Base-by-base conservation (phyloP, 2,888 invertebrate genomes). In the Leucophenga maculata region DNA sequence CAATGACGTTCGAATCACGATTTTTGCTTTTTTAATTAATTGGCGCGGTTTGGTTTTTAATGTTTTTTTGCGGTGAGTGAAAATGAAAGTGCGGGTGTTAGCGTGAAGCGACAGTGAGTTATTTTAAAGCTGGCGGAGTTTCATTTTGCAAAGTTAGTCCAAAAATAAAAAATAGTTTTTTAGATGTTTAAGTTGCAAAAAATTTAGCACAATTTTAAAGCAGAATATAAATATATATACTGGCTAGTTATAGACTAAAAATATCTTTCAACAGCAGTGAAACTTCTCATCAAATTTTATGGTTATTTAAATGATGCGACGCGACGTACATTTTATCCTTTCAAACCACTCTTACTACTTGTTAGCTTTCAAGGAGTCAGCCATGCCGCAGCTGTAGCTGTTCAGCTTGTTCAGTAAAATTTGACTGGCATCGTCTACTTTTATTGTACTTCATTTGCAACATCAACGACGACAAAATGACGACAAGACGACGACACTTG, bases 251-350 rank as follows among this genome's bases (percentile, higher is more conserved):
- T 39, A 39, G 11, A 39, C 8, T 39, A 26, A 26, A 26, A 26
- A 26, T 26, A 26, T 8, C 11, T 50, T 50, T n/a, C 8, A 16
- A 18, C 3, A 44, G 11, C 13, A 3, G 16, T 74, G 60, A 16
- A 11, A 77, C 75, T 80, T 80, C 82, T 83, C 83, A 83, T 85
- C 85, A 85, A 84, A 85, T 85, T 85, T 86, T 86, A 85, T 85
- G 86, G 85, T 86, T 86, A 85, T 85, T 86, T 86, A 85, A 85
- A 85, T 85, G 84, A 83, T 78, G 79, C 77, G 75, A 69, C 67
- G 60, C 3, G 39, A 39, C 59, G 52, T 16, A 52, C 60, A 9
- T 3, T 39, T 55, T 50, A 39, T 39, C 8, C 39, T 39, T 52
- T 16, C 65, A 3, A 16, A 18, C 16, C 31, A 3, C 32, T 16